These are phyloP conservation scores for Odontocolon sp. DNA, from an alignment of 2,888 invertebrate species.

Conservation along the genomic window DNA sequence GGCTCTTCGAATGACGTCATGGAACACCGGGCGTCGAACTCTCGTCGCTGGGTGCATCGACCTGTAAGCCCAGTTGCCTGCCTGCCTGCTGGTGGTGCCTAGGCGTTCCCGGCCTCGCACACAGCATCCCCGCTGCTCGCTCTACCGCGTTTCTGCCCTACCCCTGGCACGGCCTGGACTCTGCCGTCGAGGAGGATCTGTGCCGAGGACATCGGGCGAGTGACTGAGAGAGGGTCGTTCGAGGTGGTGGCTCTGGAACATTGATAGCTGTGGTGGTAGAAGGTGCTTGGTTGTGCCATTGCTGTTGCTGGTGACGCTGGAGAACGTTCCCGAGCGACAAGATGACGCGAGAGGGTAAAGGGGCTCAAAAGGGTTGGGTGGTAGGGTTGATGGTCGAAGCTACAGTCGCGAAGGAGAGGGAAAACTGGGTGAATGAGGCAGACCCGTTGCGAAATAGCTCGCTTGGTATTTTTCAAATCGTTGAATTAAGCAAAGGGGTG, in stretches of 20 bases:
- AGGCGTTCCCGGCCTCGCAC: constrained; percentile 66
- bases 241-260: constrained; percentile 25
- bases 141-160: constrained; percentile 24
- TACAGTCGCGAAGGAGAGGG: constrained; percentile 52
- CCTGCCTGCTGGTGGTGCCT: constrained; percentile 56
- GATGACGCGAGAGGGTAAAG: constrained; percentile 62
- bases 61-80: constrained; percentile 75
- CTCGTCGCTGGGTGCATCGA: constrained; percentile 74
- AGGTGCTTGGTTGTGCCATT: not conserved
- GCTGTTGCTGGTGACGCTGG: constrained; percentile 19
- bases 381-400: constrained; percentile 65
- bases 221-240: constrained; percentile 44
- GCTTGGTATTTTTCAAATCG: constrained; percentile 49
- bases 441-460: constrained; percentile 52
- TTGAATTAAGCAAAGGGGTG: constrained; percentile 11
- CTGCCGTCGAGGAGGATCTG: constrained; percentile 64
- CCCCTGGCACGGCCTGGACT: constrained; percentile 32
- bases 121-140: constrained; percentile 51
- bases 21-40: constrained; percentile 76
- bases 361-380: constrained; percentile 68
- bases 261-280: constrained; percentile 5
- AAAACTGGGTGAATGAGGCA: constrained; percentile 74
- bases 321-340: constrained; percentile 36
- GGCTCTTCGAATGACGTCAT: constrained; percentile 77
- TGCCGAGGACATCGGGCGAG: constrained; percentile 68